Evolutionary conservation across 1,140 invertebrate species (phyloP).

Genomic region (Octopus sinensis): DNA sequence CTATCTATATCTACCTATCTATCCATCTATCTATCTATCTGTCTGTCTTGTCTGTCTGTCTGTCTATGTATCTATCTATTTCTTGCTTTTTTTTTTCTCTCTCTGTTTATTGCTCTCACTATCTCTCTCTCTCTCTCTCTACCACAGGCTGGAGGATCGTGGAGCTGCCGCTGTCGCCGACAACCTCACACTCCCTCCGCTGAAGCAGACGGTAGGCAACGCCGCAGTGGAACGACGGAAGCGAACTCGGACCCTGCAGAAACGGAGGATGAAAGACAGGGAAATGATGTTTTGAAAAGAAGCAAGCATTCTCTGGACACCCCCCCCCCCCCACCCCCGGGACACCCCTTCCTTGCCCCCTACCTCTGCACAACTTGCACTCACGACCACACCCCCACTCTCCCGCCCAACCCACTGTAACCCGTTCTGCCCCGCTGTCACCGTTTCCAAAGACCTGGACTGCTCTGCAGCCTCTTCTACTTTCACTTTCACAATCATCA

Average conservation of each 20-base stretch:
- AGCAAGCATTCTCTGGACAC: too few relatives aligned
- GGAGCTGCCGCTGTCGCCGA: conserved; percentile 52
- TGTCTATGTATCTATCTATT: neutral
- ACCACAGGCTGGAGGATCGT: neutral
- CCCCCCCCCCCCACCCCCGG: too few relatives aligned
- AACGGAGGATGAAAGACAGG: conserved; percentile 37
- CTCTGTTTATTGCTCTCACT: neutral
- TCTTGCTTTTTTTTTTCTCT: neutral
- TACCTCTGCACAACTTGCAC: too few relatives aligned
- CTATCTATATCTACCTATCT: too few relatives aligned
- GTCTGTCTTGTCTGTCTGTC: too few relatives aligned
- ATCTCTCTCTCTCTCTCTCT: neutral
- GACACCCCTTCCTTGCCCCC: too few relatives aligned
- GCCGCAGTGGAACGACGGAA: conserved; percentile 52
- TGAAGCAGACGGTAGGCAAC: conserved; percentile 54
- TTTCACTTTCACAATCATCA: too few relatives aligned
- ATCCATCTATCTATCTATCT: neutral
- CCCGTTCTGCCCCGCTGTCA: too few relatives aligned
- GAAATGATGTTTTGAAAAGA: neutral
- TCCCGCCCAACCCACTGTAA: too few relatives aligned
- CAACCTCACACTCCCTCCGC: conserved; percentile 47
- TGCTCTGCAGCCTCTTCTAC: too few relatives aligned
- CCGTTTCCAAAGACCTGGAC: too few relatives aligned
- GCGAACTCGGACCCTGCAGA: conserved; percentile 54
- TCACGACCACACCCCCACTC: too few relatives aligned